phyloP scores from a whole-genome alignment of 1,140 invertebrate species.

The Coenobita brevimanus region DNA sequence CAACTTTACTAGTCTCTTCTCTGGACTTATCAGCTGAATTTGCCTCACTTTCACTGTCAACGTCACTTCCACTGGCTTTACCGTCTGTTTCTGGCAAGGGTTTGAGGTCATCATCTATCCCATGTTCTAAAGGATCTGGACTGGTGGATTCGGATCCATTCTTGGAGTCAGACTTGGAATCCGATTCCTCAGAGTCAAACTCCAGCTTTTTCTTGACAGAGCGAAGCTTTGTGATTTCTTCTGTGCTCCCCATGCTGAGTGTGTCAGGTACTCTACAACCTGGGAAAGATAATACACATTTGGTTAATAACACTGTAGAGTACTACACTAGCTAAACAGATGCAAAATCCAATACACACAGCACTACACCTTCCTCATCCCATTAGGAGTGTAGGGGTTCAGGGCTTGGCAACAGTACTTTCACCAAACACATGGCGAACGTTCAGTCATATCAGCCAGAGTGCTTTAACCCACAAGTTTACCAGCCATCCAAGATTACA shows the following conservation, averaged over 20 bases:
- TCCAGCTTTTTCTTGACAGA: slow-evolving; percentile 54
- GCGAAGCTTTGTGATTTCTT: slow-evolving; percentile 40
- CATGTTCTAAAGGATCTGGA: slow-evolving; percentile 51
- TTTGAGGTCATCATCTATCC: slow-evolving; percentile 54
- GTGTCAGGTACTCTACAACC: background rate
- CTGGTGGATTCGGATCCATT: slow-evolving; percentile 15
- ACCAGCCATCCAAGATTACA: too few relatives aligned
- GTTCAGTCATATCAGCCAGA: too few relatives aligned
- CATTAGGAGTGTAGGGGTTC: too few relatives aligned
- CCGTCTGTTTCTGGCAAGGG: slow-evolving; percentile 27
- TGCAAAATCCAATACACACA: too few relatives aligned
- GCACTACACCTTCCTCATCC: too few relatives aligned
- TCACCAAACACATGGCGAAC: too few relatives aligned
- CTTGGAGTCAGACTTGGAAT: slow-evolving; percentile 45
- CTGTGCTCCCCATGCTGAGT: slow-evolving; percentile 49
- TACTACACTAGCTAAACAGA: too few relatives aligned
- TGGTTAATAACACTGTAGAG: too few relatives aligned
- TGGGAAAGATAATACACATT: too few relatives aligned
- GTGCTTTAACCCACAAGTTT: too few relatives aligned
- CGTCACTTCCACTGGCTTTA: slow-evolving; percentile 17
- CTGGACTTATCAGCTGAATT: slow-evolving; percentile 35
- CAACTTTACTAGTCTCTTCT: background rate
- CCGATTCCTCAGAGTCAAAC: slow-evolving; percentile 11
- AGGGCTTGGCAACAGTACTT: too few relatives aligned
- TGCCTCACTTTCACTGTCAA: slow-evolving; percentile 47